Evolutionary conservation across 2,797 vertebrate genomes (phyloP).

Genomic region (Meriones psammophilus): DNA sequence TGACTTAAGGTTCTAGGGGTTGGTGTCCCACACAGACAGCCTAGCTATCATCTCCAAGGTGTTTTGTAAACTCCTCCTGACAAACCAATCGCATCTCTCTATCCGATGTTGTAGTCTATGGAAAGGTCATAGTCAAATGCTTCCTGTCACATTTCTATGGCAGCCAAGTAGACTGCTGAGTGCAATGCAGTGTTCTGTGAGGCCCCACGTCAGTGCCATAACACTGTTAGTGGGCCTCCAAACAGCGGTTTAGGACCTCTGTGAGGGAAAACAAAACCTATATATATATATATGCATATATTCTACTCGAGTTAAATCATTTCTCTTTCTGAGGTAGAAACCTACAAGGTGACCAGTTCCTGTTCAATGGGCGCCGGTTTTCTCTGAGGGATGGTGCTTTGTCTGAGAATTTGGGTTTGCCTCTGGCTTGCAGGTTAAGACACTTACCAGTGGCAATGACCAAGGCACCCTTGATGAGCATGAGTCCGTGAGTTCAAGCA

Average conservation of each 20-base stretch:
- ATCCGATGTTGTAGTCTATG: background rate
- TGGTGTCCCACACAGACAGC: background rate
- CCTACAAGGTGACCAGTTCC: background rate
- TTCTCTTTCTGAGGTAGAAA: background rate
- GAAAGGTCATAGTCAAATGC: background rate
- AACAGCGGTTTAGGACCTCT: background rate
- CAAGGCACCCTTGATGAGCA: background rate
- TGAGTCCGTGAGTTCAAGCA: background rate
- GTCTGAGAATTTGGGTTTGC: background rate
- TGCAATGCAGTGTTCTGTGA: background rate
- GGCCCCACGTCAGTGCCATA: background rate
- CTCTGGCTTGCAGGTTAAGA: background rate
- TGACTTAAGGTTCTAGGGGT: background rate
- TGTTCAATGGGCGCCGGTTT: background rate
- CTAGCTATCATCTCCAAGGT: background rate
- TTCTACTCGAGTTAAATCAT: constrained; percentile 3
- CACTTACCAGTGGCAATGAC: background rate
- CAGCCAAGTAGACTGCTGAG: background rate
- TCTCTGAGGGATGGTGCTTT: background rate
- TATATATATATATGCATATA: background rate
- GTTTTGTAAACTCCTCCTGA: background rate
- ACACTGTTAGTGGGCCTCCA: background rate
- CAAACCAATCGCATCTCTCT: background rate
- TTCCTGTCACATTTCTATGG: background rate
- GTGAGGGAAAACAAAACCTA: background rate